Evolutionary conservation across 1,140 invertebrate species (phyloP).

Genomic region (Cyclargus thomasi): DNA sequence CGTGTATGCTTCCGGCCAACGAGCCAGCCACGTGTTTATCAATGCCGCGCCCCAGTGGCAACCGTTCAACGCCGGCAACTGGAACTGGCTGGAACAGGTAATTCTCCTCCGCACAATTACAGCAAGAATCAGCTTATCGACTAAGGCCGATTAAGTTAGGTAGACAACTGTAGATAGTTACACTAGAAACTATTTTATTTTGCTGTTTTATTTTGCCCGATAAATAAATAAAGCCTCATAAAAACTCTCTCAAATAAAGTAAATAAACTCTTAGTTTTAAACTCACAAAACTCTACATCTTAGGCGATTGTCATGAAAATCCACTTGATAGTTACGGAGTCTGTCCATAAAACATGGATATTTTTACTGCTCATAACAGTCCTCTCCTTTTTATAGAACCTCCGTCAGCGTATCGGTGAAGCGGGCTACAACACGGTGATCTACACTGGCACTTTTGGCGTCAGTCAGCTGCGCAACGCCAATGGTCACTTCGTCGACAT

Average conservation of each 20-base stretch:
- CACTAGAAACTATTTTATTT: no score
- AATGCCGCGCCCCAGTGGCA: conserved; percentile 82
- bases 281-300: no score
- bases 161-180: no score
- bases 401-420: conserved; percentile 49
- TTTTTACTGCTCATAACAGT: not conserved
- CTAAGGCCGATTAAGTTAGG: no score
- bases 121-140: no score
- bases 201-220: no score
- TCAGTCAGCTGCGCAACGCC: conserved; percentile 50
- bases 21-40: conserved; percentile 80
- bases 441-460: conserved; percentile 65
- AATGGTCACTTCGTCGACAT: conserved; percentile 45
- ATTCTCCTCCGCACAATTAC: not conserved
- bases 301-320: no score
- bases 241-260: no score
- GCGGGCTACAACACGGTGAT: conserved; percentile 52
- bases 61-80: conserved; percentile 80
- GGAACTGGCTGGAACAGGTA: conserved; percentile 73
- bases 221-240: no score
- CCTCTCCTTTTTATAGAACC: conserved; percentile 38
- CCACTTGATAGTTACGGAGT: no score
- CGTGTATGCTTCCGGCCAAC: conserved; percentile 78
- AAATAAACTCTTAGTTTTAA: no score
- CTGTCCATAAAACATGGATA: no score